Percentiles rank a stretch among this genome's conserved stretches.
Evolutionary conservation across 2,888 invertebrate genomes (phyloP).

Genomic region (Mimachlamys varia): DNA sequence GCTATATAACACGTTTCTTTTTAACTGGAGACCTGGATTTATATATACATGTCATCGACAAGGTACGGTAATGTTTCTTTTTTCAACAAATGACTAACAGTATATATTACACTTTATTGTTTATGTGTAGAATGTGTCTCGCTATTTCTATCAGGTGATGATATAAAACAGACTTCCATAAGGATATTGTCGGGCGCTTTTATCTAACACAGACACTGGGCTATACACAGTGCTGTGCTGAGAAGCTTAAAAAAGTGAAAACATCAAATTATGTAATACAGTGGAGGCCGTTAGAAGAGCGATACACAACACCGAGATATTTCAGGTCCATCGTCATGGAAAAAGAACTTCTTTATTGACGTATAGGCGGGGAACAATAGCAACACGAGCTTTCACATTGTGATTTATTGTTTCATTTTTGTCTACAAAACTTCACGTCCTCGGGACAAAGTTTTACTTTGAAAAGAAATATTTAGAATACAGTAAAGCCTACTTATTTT

Average conservation of each 20-base stretch:
- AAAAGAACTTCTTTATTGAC: conserved; percentile 1
- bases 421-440: neutral
- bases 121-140: neutral
- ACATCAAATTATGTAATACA: conserved; percentile 36
- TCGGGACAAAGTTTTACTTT: conserved; percentile 6
- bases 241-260: neutral
- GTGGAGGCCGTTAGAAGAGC: neutral
- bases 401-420: conserved; percentile 1
- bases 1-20: neutral
- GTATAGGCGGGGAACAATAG: neutral
- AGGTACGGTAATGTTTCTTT: neutral
- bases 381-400: neutral
- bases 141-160: neutral
- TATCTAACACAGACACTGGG: neutral
- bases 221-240: neutral
- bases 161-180: conserved; percentile 12
- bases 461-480: conserved; percentile 3
- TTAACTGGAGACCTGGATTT: neutral
- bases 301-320: neutral
- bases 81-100: neutral
- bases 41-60: neutral
- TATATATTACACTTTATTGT: neutral
- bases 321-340: conserved; percentile 10
- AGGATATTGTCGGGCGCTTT: neutral
- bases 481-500: neutral